Base-by-base conservation (phyloP, 2,888 invertebrate genomes). In the Quadroppia sp. region DNA sequence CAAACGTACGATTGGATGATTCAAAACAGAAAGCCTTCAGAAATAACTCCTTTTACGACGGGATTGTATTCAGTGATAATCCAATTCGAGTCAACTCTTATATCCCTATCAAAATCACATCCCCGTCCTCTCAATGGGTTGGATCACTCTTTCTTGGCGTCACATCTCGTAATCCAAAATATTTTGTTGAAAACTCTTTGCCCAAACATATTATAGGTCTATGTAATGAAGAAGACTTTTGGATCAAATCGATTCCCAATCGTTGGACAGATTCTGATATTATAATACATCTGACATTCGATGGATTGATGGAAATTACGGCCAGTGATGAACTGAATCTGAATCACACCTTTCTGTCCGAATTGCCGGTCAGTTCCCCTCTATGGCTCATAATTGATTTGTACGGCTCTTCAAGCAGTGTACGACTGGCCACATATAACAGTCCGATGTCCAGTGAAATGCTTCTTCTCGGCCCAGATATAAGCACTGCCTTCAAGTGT, bases 81-180 rank as follows among this genome's bases (percentile, higher is more conserved):
- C 77, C 78, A 11, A 25, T 78, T 23, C 32, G 76, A 25, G 20
- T 76, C 71, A 77, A 77, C 48, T 74, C 77, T 7, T 69, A 42
- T 30, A 73, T 59, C 9, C 48, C 69, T 11, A 50, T 78, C 0
- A 79, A 78, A 70, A 74, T 80, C 23, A 79, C 80, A 28, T 80
- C 81, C 50, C 81, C 80, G 75, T 74, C 78, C 20, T 77, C 79
- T 61, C 71, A 73, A 40, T 82, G 82, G 82, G 81, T 81, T 72
- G 82, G 82, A 7, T 82, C 80, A 1, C 72, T 82, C 2, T 79
- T 83, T 13, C 74, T 83, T 3, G 83, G 83, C 3, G 79, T 82
- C 20, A 82, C 82, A 2, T 73, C 79, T 0, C 76, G 79, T 30
- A 80, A 82, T 75, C 83, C 83, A 2, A 76, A 76, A 9, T 50